These are phyloP conservation scores for Pao palembangensis DNA, from an alignment of 2,113 vertebrate species.

Conservation along the genomic window DNA sequence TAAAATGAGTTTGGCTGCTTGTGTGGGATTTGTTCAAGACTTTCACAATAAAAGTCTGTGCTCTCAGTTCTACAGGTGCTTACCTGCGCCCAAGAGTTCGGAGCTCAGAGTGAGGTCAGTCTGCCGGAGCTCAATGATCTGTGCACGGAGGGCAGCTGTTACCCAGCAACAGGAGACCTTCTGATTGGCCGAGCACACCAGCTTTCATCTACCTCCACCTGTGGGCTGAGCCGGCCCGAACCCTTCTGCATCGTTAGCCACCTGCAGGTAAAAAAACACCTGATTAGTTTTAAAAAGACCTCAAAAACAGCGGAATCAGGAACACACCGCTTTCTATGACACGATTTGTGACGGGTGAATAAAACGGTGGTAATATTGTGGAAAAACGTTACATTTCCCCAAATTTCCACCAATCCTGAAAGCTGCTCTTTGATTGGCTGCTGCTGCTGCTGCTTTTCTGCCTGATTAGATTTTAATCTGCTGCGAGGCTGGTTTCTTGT, in stretches of 20 bases:
- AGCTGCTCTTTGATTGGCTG: too few species aligned
- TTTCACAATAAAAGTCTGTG: constrained; percentile 12
- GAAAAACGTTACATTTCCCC: too few species aligned
- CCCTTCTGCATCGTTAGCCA: constrained; percentile 97
- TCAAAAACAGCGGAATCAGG: too few species aligned
- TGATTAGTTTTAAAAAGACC: too few species aligned
- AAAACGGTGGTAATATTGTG: too few species aligned
- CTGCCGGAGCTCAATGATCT: constrained; percentile 84
- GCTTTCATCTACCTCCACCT: constrained; percentile 86
- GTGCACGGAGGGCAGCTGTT: constrained; percentile 94
- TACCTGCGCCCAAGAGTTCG: constrained; percentile 48
- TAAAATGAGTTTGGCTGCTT: too few species aligned
- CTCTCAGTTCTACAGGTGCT: constrained; percentile 67
- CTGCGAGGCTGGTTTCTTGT: background rate
- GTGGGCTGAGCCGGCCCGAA: constrained; percentile 80
- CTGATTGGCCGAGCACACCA: constrained; percentile 87
- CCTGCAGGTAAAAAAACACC: constrained; percentile 80
- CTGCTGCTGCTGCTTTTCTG: too few species aligned
- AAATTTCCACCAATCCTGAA: too few species aligned
- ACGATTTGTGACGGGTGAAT: too few species aligned
- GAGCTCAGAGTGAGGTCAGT: background rate
- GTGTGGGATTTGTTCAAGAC: too few species aligned
- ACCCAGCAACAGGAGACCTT: constrained; percentile 94
- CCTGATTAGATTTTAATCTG: too few species aligned
- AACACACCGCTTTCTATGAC: too few species aligned